Evolutionary conservation across 2,888 invertebrate species (phyloP).

Genomic region (Eristalis arbustorum): DNA sequence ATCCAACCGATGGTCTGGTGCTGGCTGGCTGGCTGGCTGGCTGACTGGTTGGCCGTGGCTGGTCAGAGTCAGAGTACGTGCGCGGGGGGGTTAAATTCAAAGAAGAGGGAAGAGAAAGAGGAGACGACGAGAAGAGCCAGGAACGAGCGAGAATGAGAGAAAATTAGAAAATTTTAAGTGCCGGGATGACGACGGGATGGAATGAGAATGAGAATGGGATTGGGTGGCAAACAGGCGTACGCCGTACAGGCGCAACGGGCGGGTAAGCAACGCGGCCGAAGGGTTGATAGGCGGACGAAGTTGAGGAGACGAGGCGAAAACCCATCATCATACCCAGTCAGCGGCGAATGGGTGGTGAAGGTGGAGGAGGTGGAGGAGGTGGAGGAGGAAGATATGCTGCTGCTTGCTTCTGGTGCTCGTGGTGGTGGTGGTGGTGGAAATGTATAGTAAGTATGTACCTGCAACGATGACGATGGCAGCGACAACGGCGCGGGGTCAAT

Average conservation of each 20-base stretch:
- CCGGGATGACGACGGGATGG: not conserved
- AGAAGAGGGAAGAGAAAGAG: not conserved
- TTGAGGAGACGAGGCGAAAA: not conserved
- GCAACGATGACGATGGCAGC: conserved; percentile 65
- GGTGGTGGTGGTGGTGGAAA: not conserved
- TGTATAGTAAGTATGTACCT: conserved; percentile 60
- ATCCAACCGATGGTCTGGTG: conserved; percentile 2
- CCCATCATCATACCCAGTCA: not conserved
- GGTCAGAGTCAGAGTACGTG: not conserved
- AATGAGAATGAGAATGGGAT: not conserved
- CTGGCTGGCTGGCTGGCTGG: not conserved
- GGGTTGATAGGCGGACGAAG: not conserved
- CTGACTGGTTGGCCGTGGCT: conserved; percentile 7
- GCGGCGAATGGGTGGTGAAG: not conserved
- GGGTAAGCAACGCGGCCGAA: not conserved
- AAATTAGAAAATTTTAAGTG: conserved; percentile 66
- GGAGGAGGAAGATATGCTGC: not conserved
- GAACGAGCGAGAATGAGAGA: conserved; percentile 37
- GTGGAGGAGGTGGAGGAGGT: not conserved
- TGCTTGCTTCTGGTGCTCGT: not conserved
- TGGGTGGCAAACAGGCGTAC: not conserved
- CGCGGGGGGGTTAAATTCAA: not conserved
- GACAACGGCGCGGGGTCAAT: conserved; percentile 72
- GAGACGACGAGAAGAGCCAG: conserved; percentile 7
- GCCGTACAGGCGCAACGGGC: not conserved